These are phyloP conservation scores for Merodon equestris DNA, from an alignment of 2,888 invertebrate species.

Conservation along the genomic window DNA sequence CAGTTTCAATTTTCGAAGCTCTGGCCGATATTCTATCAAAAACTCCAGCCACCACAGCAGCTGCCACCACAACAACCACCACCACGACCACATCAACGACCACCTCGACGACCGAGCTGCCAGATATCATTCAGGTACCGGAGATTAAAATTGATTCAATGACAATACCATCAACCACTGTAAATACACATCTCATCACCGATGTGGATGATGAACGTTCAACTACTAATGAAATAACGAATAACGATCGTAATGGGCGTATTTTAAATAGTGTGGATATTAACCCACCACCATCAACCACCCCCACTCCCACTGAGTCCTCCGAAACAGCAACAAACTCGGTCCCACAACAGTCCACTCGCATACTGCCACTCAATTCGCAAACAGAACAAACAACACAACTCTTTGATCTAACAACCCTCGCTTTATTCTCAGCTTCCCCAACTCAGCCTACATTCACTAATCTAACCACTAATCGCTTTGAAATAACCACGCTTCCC, in stretches of 20 bases:
- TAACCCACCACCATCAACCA: constrained; percentile 45
- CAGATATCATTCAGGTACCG: constrained; percentile 70
- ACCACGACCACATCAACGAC: constrained; percentile 70
- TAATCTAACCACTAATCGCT: constrained; percentile 48
- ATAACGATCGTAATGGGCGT: constrained; percentile 66
- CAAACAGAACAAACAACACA: constrained; percentile 50
- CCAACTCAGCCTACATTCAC: constrained; percentile 52
- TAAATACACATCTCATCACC: constrained; percentile 68
- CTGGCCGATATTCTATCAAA: constrained; percentile 80
- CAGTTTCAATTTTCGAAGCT: constrained; percentile 82
- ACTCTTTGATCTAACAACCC: constrained; percentile 26
- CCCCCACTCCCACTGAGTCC: constrained; percentile 12
- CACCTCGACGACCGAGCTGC: constrained; percentile 70
- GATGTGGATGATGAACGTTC: constrained; percentile 68
- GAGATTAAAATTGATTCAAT: constrained; percentile 44
- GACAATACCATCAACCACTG: constrained; percentile 60
- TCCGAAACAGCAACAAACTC: constrained; percentile 29
- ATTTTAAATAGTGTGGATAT: constrained; percentile 62
- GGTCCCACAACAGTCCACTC: constrained; percentile 40
- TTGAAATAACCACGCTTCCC: constrained; percentile 63
- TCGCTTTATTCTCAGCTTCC: constrained; percentile 34
- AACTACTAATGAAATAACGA: constrained; percentile 70
- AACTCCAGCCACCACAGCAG: constrained; percentile 70
- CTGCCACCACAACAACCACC: constrained; percentile 69
- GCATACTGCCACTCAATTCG: constrained; percentile 43